Percentiles rank a stretch among this genome's conserved stretches.
phyloP scores from a whole-genome alignment of 2,797 vertebrate genomes.

The Antrozous pallidus region DNA sequence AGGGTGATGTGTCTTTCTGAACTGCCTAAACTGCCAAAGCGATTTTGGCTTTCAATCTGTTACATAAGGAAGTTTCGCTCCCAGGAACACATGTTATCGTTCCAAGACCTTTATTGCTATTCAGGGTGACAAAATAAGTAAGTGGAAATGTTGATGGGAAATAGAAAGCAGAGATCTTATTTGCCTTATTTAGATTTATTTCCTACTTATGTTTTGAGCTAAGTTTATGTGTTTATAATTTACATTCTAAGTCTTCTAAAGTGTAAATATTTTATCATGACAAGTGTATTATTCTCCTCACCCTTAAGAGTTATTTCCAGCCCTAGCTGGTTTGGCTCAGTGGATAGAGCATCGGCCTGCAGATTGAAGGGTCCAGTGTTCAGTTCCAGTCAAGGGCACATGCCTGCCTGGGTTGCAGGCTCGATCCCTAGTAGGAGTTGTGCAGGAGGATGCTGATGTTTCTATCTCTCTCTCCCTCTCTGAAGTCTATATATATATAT shows the following conservation, averaged over 20 bases:
- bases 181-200: slow-evolving; percentile 24
- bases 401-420: too few species aligned
- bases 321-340: too few species aligned
- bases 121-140: neutral
- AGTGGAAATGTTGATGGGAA: neutral
- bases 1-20: slow-evolving; percentile 14
- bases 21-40: slow-evolving; percentile 43
- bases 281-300: neutral
- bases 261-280: neutral
- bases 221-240: neutral
- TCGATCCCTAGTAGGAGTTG: too few species aligned
- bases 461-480: too few species aligned
- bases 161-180: neutral
- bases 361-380: too few species aligned
- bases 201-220: neutral
- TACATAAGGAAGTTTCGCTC: slow-evolving; percentile 49
- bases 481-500: too few species aligned
- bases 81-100: neutral
- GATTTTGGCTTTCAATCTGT: slow-evolving; percentile 27
- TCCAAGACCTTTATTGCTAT: slow-evolving; percentile 47
- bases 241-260: slow-evolving; percentile 9
- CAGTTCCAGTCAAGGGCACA: too few species aligned
- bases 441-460: too few species aligned
- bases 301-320: neutral
- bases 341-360: too few species aligned